phyloP scores from a whole-genome alignment of 2,888 invertebrate genomes.

The Megalurothrips usitatus region DNA sequence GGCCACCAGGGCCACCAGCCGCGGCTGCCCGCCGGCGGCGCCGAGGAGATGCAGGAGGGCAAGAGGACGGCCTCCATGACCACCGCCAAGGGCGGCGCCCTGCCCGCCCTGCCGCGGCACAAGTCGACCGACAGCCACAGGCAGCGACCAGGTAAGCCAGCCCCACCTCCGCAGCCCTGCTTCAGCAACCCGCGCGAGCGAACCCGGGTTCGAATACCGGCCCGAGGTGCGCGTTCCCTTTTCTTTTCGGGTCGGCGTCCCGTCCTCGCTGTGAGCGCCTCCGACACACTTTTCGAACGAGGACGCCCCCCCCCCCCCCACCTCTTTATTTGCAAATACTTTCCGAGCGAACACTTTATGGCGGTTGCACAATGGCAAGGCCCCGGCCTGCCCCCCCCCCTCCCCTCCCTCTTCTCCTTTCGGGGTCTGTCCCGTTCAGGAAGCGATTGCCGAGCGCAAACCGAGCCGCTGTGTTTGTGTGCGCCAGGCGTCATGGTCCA shows the following conservation, averaged over 20 bases:
- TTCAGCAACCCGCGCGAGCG: too few species aligned
- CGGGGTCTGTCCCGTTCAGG: not conserved
- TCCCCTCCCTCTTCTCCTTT: too few species aligned
- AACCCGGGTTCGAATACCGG: not conserved
- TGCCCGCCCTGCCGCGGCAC: not conserved
- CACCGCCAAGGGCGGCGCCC: not conserved
- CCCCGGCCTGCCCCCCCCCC: not conserved
- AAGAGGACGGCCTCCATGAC: not conserved
- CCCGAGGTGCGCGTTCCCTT: not conserved
- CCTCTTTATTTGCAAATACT: conserved; percentile 20
- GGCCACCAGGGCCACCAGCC: not conserved
- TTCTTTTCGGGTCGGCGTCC: too few species aligned
- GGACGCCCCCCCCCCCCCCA: not conserved
- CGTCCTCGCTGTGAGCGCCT: not conserved
- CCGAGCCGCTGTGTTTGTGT: not conserved
- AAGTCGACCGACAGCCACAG: not conserved
- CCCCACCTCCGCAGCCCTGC: too few species aligned
- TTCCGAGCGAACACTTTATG: conserved; percentile 10
- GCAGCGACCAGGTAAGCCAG: not conserved
- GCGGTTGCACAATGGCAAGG: not conserved
- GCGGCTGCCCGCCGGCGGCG: not conserved
- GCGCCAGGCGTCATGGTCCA: conserved; percentile 45
- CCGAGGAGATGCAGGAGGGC: conserved; percentile 2
- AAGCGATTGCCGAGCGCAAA: conserved; percentile 2
- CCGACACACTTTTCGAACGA: too few species aligned